Conservation (phyloP, 2,113 vertebrate species). For the Syngnathus typhle region DNA sequence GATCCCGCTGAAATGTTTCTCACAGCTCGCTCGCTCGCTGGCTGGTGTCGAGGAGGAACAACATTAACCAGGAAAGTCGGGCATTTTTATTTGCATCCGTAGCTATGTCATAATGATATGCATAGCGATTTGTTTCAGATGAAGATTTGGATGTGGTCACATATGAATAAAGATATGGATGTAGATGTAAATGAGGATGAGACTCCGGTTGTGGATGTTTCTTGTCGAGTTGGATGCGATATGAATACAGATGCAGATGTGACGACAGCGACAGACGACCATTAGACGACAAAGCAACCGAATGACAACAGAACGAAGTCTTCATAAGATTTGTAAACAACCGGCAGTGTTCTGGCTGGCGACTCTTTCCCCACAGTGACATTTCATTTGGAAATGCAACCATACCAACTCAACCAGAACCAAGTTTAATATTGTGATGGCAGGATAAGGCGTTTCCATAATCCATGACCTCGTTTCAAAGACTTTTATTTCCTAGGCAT, state of each 20-base stretch:
- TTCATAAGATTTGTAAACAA: neutral
- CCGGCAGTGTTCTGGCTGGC: neutral
- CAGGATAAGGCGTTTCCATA: conserved; percentile 12
- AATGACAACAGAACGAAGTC: too few species aligned
- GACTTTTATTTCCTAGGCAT: conserved; percentile 14
- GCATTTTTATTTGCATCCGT: neutral
- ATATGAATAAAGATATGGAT: neutral
- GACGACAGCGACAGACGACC: neutral
- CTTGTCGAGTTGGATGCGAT: neutral
- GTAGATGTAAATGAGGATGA: neutral
- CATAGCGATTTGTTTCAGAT: neutral
- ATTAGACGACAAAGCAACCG: too few species aligned
- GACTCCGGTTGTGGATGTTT: neutral
- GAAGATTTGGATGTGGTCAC: neutral
- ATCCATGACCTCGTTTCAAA: neutral
- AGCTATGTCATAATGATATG: neutral
- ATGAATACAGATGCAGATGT: neutral
- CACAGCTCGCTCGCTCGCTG: conserved; percentile 59
- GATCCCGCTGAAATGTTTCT: conserved; percentile 53
- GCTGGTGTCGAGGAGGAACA: conserved; percentile 42
- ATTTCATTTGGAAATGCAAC: conserved; percentile 17
- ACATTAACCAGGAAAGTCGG: conserved; percentile 8
- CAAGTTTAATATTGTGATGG: conserved; percentile 13
- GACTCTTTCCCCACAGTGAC: neutral
- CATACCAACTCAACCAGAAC: neutral